Evolutionary conservation across 1,140 invertebrate genomes (phyloP).

Genomic region (Drosophila tristis): DNA sequence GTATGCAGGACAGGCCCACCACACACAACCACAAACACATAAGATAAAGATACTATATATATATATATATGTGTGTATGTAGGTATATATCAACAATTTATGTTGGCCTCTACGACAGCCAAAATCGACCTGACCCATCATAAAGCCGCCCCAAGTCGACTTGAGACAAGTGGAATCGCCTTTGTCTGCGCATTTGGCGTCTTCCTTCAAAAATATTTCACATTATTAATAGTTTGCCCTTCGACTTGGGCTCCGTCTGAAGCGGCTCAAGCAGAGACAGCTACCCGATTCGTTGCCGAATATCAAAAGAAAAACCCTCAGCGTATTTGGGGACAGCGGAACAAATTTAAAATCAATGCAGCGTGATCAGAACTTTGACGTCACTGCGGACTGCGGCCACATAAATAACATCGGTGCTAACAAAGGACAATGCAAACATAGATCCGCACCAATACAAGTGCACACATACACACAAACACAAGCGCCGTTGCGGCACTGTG

Average conservation of each 20-base stretch:
- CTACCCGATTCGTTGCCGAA: neutral
- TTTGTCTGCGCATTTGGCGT: slow-evolving; percentile 25
- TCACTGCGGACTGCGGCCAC: slow-evolving; percentile 49
- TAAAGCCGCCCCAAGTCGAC: slow-evolving; percentile 45
- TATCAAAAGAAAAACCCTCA: no score
- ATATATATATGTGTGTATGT: neutral
- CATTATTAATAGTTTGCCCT: slow-evolving; percentile 35
- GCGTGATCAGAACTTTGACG: slow-evolving; percentile 59
- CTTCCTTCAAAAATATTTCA: neutral
- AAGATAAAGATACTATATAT: slow-evolving; percentile 54
- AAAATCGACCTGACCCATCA: slow-evolving; percentile 66
- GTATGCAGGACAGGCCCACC: slow-evolving; percentile 2
- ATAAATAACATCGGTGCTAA: slow-evolving; percentile 51
- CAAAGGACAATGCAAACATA: slow-evolving; percentile 47
- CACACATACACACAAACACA: slow-evolving; percentile 10
- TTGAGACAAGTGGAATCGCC: slow-evolving; percentile 27
- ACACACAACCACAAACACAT: slow-evolving; percentile 49
- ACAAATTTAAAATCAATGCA: slow-evolving; percentile 71
- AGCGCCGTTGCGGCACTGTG: slow-evolving; percentile 22
- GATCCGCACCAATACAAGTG: slow-evolving; percentile 18
- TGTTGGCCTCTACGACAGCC: slow-evolving; percentile 39
- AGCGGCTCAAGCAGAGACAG: slow-evolving; percentile 31
- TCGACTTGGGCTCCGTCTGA: slow-evolving; percentile 40
- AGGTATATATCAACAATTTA: slow-evolving; percentile 31
- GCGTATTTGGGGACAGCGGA: neutral